Base-by-base conservation (phyloP, 2,888 invertebrate genomes). In the Mallateleia sp. region DNA sequence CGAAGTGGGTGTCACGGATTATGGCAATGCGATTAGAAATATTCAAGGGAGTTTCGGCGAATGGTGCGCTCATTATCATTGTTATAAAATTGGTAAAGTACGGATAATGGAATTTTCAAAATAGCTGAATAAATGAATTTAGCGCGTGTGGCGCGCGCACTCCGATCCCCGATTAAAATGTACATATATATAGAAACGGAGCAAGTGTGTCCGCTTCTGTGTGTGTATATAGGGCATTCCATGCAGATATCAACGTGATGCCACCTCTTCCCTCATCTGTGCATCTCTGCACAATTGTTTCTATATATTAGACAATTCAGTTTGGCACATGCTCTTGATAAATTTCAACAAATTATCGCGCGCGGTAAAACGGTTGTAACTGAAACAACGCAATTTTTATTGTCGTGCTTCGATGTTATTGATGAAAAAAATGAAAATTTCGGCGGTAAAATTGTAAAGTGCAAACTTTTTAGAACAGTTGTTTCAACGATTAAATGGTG, bases 201-300 rank as follows among this genome's bases (percentile, higher is more conserved):
- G 72, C 38, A 50, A 38, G 60, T 81, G 58, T 71, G 62, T 69
- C n/a, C 24, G 69, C 47, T 45, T n/a, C n/a, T 52, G 66, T 78
- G 72, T 78, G 72, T 83, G 83, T 84, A 84, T 84, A 84, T 84
- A 78, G 84, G 78, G 72, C 84, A 84, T 84, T 84, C 84, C 78
- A 84, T 72, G 78, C 84, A 78, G 78, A 78, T 84, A 72, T 84
- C 72, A 84, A 67, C 84, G 80, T 64, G 75, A 85, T 85, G 34
- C 80, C 80, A 80, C 80, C 85, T 85, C 85, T 85, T 80, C 42
- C 56, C 75, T 74, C 79, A 69, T 74, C 85, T 58, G 11, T 75
- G 71, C 80, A 54, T 74, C 85, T 84, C 66, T 62, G 75, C 71
- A 71, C 80, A 75, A 80, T 80, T 80, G 71, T 85, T 79, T 69